Base-by-base conservation (phyloP, 2,888 invertebrate species). In the Epirrita christyi region DNA sequence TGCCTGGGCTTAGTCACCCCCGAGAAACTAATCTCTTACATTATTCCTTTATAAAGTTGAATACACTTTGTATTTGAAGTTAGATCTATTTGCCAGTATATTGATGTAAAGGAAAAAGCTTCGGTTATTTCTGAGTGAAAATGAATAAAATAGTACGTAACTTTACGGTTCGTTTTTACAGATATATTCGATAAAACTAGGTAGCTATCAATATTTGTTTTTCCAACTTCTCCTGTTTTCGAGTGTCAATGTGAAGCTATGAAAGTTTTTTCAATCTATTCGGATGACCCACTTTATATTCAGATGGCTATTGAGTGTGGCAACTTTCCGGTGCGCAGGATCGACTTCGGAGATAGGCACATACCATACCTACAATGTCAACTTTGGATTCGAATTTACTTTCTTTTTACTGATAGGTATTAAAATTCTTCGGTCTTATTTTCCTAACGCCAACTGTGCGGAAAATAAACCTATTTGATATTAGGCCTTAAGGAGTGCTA, bases 291-390 rank as follows among this genome's bases (percentile, higher is more conserved):
- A 79, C 79, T 83, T 83, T 81, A 80, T 83, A 84, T 83, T 81
- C 83, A 74, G 76, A 83, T 77, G 81, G 82, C 78, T 82, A 83
- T 83, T 77, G 81, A 80, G 78, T 82, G 77, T 71, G 78, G 78
- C 68, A 70, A 80, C 74, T 78, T 76, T 71, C 66, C 72, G 61
- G 68, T 67, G 67, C 64, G 57, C 59, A 52, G 71, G 58, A 69
- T 71, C 64, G 61, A 68, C 64, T 66, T 48, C 49, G 62, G 62
- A 73, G 70, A 75, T 75, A 73, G 72, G 75, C 61, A 65, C 59
- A 54, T 49, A 21, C 21, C 59, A 54, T 49, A 21, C 21, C 21
- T 21, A 57, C 59, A 57, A 42, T 47, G 56, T 50, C 46, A 48
- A 53, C 46, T 58, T 63, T 45, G 50, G 53, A 65, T 59, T 59